Percentiles rank a stretch among this genome's conserved stretches.
phyloP scores from a whole-genome alignment of 2,113 vertebrate genomes.

The Mixornis gularis region DNA sequence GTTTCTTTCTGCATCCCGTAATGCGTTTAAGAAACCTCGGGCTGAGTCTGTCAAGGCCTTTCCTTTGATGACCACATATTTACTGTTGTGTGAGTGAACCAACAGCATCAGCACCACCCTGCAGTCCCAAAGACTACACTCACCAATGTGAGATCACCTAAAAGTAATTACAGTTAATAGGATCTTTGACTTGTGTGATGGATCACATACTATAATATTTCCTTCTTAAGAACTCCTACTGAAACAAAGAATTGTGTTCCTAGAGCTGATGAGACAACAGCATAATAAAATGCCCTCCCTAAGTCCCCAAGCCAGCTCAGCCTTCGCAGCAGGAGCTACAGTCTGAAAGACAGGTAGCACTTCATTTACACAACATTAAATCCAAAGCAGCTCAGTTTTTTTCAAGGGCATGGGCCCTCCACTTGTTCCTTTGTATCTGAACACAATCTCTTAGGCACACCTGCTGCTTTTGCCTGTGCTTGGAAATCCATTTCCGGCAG shows the following conservation, averaged over 20 bases:
- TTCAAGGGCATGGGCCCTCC: neutral
- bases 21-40: conserved; percentile 21
- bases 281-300: neutral
- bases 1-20: conserved; percentile 6
- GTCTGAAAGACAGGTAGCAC: neutral
- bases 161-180: conserved; percentile 55
- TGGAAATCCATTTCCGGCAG: neutral
- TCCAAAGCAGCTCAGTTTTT: neutral
- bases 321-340: neutral
- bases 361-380: neutral
- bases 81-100: neutral
- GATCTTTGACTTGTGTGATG: conserved; percentile 28
- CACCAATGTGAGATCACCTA: neutral
- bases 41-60: neutral
- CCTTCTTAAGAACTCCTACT: conserved; percentile 28
- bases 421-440: neutral
- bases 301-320: neutral
- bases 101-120: neutral
- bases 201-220: neutral
- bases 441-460: neutral
- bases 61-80: neutral
- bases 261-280: neutral
- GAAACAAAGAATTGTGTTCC: neutral
- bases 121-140: neutral
- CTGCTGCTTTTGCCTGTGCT: neutral